Percentiles rank a stretch among this genome's conserved stretches.
phyloP scores from a whole-genome alignment of 2,888 invertebrate genomes.

The Dryocosmus kuriphilus region DNA sequence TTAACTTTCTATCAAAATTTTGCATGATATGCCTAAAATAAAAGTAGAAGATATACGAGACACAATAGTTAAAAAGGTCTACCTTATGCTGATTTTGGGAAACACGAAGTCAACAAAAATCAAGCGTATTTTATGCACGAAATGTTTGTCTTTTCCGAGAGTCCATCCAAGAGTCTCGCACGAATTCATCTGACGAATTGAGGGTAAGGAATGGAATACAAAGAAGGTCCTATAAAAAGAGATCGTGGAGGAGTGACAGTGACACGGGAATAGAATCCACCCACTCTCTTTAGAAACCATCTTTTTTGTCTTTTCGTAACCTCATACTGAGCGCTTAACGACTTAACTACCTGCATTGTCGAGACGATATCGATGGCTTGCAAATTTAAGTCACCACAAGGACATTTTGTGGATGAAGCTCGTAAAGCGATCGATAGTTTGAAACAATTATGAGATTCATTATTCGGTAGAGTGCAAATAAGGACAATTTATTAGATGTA shows the following conservation, averaged over 20 bases:
- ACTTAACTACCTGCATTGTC: background rate
- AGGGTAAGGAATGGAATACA: conserved; percentile 8
- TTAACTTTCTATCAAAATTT: too few species aligned
- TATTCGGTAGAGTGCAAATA: background rate
- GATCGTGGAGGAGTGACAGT: conserved; percentile 3
- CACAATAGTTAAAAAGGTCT: background rate
- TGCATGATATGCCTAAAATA: background rate
- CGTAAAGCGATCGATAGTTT: background rate
- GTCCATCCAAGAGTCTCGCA: conserved; percentile 28
- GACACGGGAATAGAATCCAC: conserved; percentile 4
- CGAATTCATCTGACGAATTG: conserved; percentile 31
- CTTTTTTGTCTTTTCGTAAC: background rate
- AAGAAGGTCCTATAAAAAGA: conserved; percentile 15
- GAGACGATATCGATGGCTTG: conserved; percentile 23
- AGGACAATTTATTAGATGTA: conserved; percentile 4
- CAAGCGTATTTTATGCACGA: conserved; percentile 16
- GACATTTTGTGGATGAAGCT: background rate
- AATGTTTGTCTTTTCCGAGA: background rate
- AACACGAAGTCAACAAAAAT: conserved; percentile 25
- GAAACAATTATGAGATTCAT: conserved; percentile 17
- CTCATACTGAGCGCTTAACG: conserved; percentile 14
- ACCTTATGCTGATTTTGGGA: background rate
- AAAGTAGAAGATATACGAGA: background rate
- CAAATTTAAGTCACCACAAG: conserved; percentile 14
- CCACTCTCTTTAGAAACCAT: background rate